These are phyloP conservation scores for Bos taurus DNA, from an alignment of 2,113 vertebrate species.

Conservation along the genomic window ARS-UCD2.0 NC_037331.1:9757501-9758000, in stretches of 20 bases:
- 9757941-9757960: neutral
- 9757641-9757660: neutral
- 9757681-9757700: neutral
- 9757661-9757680: neutral
- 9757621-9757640: neutral
- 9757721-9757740: neutral
- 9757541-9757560: neutral
- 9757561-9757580: neutral
- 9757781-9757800: neutral
- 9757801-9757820: neutral
- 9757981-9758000: constrained; percentile 15
- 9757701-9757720: neutral
- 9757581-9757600: neutral
- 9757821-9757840: neutral
- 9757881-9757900: neutral
- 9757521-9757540: neutral
- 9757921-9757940: neutral
- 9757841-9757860: neutral
- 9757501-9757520: neutral
- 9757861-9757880: neutral
- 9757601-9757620: neutral
- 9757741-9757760: neutral
- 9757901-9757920: neutral
- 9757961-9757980: neutral
- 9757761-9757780: constrained; percentile 21